phyloP scores from a whole-genome alignment of 2,888 invertebrate species.

The Antheraea assamensis region DNA sequence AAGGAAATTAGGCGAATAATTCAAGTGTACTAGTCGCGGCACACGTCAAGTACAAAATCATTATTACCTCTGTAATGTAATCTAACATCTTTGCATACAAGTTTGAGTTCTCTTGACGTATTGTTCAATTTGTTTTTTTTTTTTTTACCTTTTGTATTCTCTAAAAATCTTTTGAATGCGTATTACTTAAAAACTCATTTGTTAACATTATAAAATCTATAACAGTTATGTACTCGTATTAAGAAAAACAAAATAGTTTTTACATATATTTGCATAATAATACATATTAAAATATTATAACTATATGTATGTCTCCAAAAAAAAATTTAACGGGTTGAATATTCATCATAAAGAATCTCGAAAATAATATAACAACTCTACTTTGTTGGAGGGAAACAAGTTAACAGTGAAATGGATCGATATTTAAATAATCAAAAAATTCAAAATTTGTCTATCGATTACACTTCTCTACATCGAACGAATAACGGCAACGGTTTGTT shows the following conservation, averaged over 20 bases:
- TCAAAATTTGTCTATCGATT: conserved; percentile 46
- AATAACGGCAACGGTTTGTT: conserved; percentile 67
- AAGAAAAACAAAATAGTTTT: neutral
- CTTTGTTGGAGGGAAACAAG: neutral
- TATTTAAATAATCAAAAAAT: neutral
- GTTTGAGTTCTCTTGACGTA: conserved; percentile 22
- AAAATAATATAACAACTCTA: neutral
- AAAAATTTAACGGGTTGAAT: neutral
- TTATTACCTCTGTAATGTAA: conserved; percentile 60
- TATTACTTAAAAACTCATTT: neutral
- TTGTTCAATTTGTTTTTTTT: conserved; percentile 13
- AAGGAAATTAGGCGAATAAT: conserved; percentile 71
- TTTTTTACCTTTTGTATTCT: conserved; percentile 8
- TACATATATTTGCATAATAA: no score
- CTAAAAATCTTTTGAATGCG: neutral
- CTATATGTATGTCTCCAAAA: neutral
- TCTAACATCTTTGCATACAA: conserved; percentile 50
- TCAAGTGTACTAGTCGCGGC: conserved; percentile 55
- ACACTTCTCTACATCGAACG: conserved; percentile 70
- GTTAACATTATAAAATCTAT: neutral
- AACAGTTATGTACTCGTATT: neutral
- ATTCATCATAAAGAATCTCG: neutral
- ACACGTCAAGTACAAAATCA: conserved; percentile 66
- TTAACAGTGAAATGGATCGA: neutral
- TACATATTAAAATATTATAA: neutral